Percentiles rank a stretch among this genome's conserved stretches.
phyloP scores from a whole-genome alignment of 2,797 vertebrate genomes.

The Syndactyla subalaris region DNA sequence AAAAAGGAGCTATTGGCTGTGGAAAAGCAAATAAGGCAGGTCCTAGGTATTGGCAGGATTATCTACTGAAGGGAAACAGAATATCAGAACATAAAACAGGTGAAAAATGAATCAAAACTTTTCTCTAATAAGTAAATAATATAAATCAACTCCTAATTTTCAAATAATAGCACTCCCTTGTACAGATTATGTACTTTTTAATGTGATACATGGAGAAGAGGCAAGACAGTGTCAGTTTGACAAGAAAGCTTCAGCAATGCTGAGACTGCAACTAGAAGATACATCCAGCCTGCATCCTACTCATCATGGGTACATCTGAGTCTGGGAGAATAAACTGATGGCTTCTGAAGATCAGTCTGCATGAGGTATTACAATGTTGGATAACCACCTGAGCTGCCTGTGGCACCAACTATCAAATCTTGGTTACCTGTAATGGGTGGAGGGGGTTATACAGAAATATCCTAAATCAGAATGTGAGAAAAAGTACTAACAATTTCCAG shows the following conservation, averaged over 20 bases:
- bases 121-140: not conserved
- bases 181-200: not conserved
- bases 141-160: not conserved
- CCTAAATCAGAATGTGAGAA: not conserved
- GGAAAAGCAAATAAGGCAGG: not conserved
- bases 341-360: not conserved
- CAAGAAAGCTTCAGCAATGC: not conserved
- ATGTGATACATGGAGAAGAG: not conserved
- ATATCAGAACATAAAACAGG: not conserved
- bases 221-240: not conserved
- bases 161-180: not conserved
- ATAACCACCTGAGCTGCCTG: not conserved
- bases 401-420: not conserved
- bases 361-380: not conserved
- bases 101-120: not conserved
- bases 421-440: not conserved
- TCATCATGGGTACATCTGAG: not conserved
- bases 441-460: not conserved
- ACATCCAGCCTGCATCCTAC: not conserved
- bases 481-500: not conserved
- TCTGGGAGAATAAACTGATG: not conserved
- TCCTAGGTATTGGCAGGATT: not conserved
- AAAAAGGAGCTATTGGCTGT: not conserved
- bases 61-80: not conserved
- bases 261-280: not conserved